These are phyloP conservation scores for Gouania willdenowi DNA, from an alignment of 2,797 vertebrate genomes.

Conservation along the genomic window DNA sequence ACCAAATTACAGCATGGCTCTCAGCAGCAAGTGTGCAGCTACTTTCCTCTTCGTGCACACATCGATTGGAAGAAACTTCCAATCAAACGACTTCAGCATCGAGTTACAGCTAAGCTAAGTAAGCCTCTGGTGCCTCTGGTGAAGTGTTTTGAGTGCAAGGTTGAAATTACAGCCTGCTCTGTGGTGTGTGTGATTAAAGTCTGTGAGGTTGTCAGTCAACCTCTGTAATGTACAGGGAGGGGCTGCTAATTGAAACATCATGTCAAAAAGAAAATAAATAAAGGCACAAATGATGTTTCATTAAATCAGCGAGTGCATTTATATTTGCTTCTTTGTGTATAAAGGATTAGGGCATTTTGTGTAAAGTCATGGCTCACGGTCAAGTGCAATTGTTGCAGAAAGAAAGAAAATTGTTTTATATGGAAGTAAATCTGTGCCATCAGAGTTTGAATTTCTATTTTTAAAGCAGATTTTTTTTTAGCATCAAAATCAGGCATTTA, in stretches of 20 bases:
- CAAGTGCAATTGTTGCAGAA: too few species aligned
- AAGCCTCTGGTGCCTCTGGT: constrained; percentile 26
- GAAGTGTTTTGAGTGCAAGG: constrained; percentile 49
- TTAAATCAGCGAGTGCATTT: too few species aligned
- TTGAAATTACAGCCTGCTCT: constrained; percentile 58
- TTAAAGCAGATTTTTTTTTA: too few species aligned
- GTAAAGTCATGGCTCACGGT: too few species aligned
- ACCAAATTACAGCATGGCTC: constrained; percentile 63
- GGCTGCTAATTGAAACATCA: constrained; percentile 52
- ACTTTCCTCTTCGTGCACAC: constrained; percentile 37
- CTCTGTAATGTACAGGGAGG: constrained; percentile 11
- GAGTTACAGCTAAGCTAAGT: constrained; percentile 40
- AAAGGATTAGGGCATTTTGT: too few species aligned
- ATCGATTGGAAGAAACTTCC: constrained; percentile 60
- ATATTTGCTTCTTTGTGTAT: too few species aligned
- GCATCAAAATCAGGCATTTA: too few species aligned
- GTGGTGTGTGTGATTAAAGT: constrained; percentile 42
- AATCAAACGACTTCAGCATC: constrained; percentile 49
- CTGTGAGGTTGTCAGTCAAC: constrained; percentile 52
- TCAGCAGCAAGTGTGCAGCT: constrained; percentile 23
- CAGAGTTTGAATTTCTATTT: too few species aligned
- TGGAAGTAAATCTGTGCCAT: too few species aligned
- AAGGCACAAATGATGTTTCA: too few species aligned
- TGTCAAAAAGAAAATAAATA: constrained; percentile 40
- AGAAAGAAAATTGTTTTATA: too few species aligned